Evolutionary conservation across 2,113 vertebrate genomes (phyloP), one percentile per base, ranked within the genome.

Genomic region (Gambusia holbrooki): DNA sequence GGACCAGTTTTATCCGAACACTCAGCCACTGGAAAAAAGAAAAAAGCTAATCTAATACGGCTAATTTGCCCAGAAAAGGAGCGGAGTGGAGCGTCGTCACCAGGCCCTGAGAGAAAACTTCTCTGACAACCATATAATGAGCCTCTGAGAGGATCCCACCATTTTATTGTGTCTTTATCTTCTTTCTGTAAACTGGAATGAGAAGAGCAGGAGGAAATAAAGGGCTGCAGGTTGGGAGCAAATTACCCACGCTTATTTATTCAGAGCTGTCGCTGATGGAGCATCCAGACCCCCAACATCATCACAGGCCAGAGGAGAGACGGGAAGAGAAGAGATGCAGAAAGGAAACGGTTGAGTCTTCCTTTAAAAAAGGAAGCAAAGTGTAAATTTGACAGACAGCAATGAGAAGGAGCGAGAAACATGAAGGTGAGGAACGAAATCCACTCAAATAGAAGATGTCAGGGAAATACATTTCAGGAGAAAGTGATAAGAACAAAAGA

Each of bases 171-270:
- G 89, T 90, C 88, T 93, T 92, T 87, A 92, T 91, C 86, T 89
- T 27, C 73, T 70, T 45, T 60, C 54, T 61, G 54, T 60, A 80
- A 88, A 88, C 79, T 42, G 33, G 76, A 60, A n/a, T 67, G 65
- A 82, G 76, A 77, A 80, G 29, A 67, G 66, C 68, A 3, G 32
- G 63, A 58, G 67, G 74, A 76, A 69, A 83, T n/a, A 68, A 69
- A 48, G 62, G 77, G 72, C 73, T 80, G 84, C 77, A 82, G 85
- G 83, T 87, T 87, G 27, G 33, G 75, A 84, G 85, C 63, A 91
- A 92, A 93, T 92, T 93, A 93, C 77, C 82, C 84, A 88, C 81
- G 89, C 86, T 92, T 93, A 92, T 90, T 93, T 90, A 92, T 93
- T 92, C 92, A 84, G 82, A 80, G 80, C 79, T 62, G 86, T 83